Base-by-base conservation (phyloP, 2,113 vertebrate species). In the Cavia aperea region DNA sequence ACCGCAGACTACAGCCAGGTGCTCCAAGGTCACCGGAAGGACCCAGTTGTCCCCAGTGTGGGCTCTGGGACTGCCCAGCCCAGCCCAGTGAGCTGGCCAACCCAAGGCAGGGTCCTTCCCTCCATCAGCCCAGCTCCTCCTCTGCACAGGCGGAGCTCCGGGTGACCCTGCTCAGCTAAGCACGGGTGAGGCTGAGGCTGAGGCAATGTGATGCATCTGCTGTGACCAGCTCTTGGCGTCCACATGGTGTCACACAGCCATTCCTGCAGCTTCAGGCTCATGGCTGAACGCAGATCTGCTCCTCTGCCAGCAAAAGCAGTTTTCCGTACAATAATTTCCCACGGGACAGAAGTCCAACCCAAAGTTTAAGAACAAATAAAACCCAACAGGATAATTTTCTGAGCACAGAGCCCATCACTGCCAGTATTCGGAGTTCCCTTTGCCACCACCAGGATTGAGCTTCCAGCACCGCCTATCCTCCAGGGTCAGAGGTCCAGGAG, bases 351-450 rank as follows among this genome's bases (percentile, higher is more conserved):
- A 78, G 56, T 88, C 23, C 72, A 92, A 91, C 77, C 23, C n/a
- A 62, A 79, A 92, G 24, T 51, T 86, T 90, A 88, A 91, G 81
- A 62, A 62, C 68, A 84, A 75, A 86, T 31, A 39, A 92, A 92
- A 58, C 81, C 85, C 92, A 89, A 36, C 66, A n/a, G 36, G 19
- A 46, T 6, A 23, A 82, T 70, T n/a, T 87, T 81, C 88, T 24
- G 26, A 73, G 12, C 51, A 56, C 15, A 39, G 21, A 82, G 46
- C 36, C 54, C 26, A 51, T 33, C 13, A 5, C 77, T 8, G 5
- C n/a, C 60, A 77, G 54, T 51, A 54, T 46, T 75, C 89, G 79
- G 43, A 0, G 1, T 12, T 73, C 36, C 29, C 23, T 81, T 60
- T 7, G 13, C 15, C 14, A 10, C 43, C 12, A 0, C 0, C 73